Evolutionary conservation across 1,140 invertebrate genomes (phyloP).

Genomic region (Octopus bimaculoides): DNA sequence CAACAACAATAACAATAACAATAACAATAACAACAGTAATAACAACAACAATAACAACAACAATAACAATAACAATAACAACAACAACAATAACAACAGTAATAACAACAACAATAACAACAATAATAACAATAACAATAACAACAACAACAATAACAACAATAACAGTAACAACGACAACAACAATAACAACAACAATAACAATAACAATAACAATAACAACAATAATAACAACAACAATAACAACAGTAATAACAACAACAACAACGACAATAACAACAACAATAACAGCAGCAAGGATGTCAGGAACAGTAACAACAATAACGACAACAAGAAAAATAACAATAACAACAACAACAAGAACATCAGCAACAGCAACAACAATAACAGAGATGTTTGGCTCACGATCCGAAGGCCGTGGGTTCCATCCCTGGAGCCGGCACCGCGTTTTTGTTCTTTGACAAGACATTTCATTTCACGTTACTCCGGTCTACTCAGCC

Average conservation of each 20-base stretch:
- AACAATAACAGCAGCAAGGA: constrained; percentile 11
- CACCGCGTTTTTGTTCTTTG: too few relatives aligned
- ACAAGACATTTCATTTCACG: too few relatives aligned
- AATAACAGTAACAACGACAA: constrained; percentile 13
- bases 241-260: constrained; percentile 17
- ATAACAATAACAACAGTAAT: not conserved
- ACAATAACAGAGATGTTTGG: constrained; percentile 18
- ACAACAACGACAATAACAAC: constrained; percentile 16
- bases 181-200: constrained; percentile 7
- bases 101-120: not conserved
- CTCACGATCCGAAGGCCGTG: too few relatives aligned
- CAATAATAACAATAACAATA: not conserved
- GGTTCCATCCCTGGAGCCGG: too few relatives aligned
- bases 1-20: too few relatives aligned
- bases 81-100: constrained; percentile 5
- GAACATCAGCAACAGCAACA: constrained; percentile 10
- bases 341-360: constrained; percentile 16
- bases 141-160: constrained; percentile 1
- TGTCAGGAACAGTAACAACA: constrained; percentile 9
- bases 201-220: constrained; percentile 18
- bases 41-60: not conserved
- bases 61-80: constrained; percentile 8
- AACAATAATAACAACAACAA: constrained; percentile 16
- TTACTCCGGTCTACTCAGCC: too few relatives aligned
- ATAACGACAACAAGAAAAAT: constrained; percentile 13